phyloP scores from a whole-genome alignment of 1,140 invertebrate genomes.

The Dinoponera quadriceps region DNA sequence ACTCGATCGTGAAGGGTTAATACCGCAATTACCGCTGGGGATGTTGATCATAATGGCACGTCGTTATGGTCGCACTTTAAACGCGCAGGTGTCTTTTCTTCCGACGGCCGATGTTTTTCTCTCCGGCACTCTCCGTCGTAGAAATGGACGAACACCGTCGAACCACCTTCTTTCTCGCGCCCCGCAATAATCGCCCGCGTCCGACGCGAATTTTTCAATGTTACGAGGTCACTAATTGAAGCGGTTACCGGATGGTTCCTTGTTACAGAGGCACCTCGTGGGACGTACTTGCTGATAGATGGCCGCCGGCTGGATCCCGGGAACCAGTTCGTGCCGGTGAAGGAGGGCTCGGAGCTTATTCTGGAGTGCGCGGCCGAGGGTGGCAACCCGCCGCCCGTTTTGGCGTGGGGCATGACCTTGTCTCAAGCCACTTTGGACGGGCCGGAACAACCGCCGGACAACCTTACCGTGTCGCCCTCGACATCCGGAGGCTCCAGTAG shows the following conservation, averaged over 20 bases:
- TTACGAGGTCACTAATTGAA: conserved; percentile 57
- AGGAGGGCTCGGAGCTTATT: conserved; percentile 92
- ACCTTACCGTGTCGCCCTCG: conserved; percentile 82
- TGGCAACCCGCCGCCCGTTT: conserved; percentile 91
- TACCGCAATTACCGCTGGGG: not conserved
- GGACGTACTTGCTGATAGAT: conserved; percentile 92
- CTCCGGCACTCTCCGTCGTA: not conserved
- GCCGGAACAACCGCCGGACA: conserved; percentile 85
- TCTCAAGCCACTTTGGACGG: conserved; percentile 86
- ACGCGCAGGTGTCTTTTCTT: not conserved
- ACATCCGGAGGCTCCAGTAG: conserved; percentile 87
- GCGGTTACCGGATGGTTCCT: conserved; percentile 55
- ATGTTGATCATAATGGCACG: not conserved
- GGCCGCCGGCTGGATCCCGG: conserved; percentile 92
- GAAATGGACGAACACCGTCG: not conserved
- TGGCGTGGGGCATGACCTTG: conserved; percentile 90
- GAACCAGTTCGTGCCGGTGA: conserved; percentile 93
- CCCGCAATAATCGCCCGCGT: conserved; percentile 15
- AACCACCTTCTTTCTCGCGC: not conserved
- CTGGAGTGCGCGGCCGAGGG: conserved; percentile 94
- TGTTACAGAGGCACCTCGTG: conserved; percentile 90
- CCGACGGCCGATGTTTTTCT: not conserved
- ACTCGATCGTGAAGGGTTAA: too few species aligned
- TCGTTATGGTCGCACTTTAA: not conserved
- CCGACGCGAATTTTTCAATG: conserved; percentile 63